Evolutionary conservation across 2,113 vertebrate species (phyloP).

Genomic region (Nothoprocta pentlandii): DNA sequence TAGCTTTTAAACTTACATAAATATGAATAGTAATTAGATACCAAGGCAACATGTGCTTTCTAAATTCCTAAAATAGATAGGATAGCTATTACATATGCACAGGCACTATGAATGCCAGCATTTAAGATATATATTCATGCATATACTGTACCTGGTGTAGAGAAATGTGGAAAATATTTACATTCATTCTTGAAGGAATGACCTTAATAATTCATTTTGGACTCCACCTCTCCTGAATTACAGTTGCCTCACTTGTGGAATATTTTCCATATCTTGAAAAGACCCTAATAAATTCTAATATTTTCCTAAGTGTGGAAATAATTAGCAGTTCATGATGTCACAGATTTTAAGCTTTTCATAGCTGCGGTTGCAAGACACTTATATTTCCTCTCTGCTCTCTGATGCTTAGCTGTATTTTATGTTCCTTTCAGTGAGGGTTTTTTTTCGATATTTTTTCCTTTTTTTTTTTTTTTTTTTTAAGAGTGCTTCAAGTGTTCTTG

Average conservation of each 20-base stretch:
- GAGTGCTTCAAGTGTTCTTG: not conserved
- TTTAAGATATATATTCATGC: conserved; percentile 29
- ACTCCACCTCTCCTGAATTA: conserved; percentile 43
- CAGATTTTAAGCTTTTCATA: conserved; percentile 45
- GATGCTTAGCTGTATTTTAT: not conserved
- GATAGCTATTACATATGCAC: conserved; percentile 12
- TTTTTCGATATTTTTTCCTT: not conserved
- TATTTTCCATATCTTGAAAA: conserved; percentile 63
- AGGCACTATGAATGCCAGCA: conserved; percentile 16
- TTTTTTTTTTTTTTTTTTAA: not conserved
- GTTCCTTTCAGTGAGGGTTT: not conserved
- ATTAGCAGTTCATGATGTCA: conserved; percentile 63
- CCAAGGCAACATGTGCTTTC: not conserved
- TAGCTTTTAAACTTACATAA: conserved; percentile 39
- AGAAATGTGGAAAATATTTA: conserved; percentile 56
- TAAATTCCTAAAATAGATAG: conserved; percentile 63
- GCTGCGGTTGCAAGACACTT: conserved; percentile 20
- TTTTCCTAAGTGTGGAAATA: conserved; percentile 67
- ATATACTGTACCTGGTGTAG: conserved; percentile 17
- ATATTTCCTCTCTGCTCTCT: conserved; percentile 16
- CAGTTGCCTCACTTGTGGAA: conserved; percentile 45
- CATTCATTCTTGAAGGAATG: conserved; percentile 56
- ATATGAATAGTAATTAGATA: not conserved
- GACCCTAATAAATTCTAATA: conserved; percentile 53
- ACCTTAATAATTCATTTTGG: conserved; percentile 58